Conservation (phyloP, 2,797 vertebrate species). For the Paratrypauchen microcephalus region DNA sequence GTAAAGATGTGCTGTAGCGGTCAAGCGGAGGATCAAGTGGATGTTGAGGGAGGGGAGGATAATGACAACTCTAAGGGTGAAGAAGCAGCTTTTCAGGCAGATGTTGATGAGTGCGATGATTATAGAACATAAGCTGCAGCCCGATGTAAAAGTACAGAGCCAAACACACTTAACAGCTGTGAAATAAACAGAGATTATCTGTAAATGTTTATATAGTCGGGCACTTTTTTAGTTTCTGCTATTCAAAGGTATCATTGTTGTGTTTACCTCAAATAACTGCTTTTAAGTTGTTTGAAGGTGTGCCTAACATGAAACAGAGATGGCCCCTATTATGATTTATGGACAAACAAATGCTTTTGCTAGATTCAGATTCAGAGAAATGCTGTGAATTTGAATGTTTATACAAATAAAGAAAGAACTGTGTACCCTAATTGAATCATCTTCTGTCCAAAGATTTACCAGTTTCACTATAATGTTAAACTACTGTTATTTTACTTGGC, state of each 20-base stretch:
- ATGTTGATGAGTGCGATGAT: conserved; percentile 54
- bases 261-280: conserved; percentile 6
- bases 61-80: conserved; percentile 43
- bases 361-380: too few species aligned
- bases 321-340: conserved; percentile 1
- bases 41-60: conserved; percentile 51
- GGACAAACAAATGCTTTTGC: background rate
- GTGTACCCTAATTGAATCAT: background rate
- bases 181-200: conserved; percentile 7
- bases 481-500: too few species aligned
- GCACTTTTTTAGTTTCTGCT: background rate
- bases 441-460: background rate
- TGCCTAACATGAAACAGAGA: background rate
- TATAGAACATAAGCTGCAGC: conserved; percentile 44
- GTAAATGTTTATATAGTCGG: background rate
- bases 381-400: background rate
- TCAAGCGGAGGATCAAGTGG: conserved; percentile 62
- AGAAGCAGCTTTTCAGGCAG: conserved; percentile 45
- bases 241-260: background rate
- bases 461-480: background rate
- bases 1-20: conserved; percentile 38
- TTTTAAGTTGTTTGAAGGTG: background rate
- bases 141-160: conserved; percentile 28
- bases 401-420: background rate
- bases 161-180: conserved; percentile 28